Evolutionary conservation across 2,888 invertebrate species (phyloP), one percentile per base, ranked within the genome.

Genomic region (Diarsia brunnea): DNA sequence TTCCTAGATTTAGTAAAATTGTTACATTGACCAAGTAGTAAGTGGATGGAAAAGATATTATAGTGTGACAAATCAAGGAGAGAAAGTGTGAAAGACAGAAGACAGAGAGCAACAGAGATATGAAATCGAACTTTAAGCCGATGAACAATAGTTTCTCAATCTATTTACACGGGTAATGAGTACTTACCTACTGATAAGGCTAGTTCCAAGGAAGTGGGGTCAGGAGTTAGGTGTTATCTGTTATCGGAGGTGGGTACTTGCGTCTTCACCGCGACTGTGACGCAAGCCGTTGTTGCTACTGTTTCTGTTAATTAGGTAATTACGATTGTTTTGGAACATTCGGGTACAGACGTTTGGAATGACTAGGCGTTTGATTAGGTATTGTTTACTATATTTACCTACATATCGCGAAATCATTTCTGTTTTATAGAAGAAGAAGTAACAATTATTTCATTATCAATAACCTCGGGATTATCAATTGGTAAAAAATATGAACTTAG

Each of bases 181-280:
- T 73, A 73, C 67, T 72, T 80, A 75, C 69, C 75, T 65, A 65
- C 65, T 70, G 85, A 85, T 85, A 85, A 84, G 75, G 14, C 60
- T 65, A 72, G 87, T 88, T 90, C 87, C 89, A 87, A 89, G 90
- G 90, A 90, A 90, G 89, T 82, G 79, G 79, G 90, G 89, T 87
- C 87, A 84, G 60, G 78, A 85, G 88, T 81, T 83, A 69, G 69
- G 81, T 69, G 82, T 79, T 86, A 88, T 81, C 84, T 60, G 82
- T 80, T 86, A 88, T 81, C 82, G 47, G 47, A 80, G 75, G 75
- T 78, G 60, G 53, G 73, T 72, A 81, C 76, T 51, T 71, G 47
- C 81, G 81, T 80, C 75, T 81, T 69, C 55, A 75, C 63, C 60
- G 58, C 76, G 85, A 45, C n/a, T 47, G 24, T 77, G 85, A 83